Conservation (phyloP, 1,140 invertebrate species). For the Panagrolaimus sp. region DNA sequence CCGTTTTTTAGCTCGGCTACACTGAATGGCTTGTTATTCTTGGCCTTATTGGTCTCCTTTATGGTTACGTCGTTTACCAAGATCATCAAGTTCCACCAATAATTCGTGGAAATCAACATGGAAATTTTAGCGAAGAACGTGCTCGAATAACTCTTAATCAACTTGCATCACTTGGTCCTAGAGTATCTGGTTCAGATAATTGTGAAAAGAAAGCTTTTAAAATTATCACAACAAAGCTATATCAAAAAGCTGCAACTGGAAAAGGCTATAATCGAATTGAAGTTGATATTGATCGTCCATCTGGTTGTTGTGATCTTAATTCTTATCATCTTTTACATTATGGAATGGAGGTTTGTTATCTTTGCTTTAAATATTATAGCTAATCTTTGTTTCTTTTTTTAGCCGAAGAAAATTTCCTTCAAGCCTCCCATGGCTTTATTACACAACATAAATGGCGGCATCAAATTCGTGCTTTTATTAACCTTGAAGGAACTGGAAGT, state of each 20-base stretch:
- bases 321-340: slow-evolving; percentile 68
- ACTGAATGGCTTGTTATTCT: slow-evolving; percentile 50
- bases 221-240: slow-evolving; percentile 57
- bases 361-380: too few relatives aligned
- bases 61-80: slow-evolving; percentile 44
- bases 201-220: slow-evolving; percentile 54
- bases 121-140: slow-evolving; percentile 46
- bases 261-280: slow-evolving; percentile 55
- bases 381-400: too few relatives aligned
- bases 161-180: slow-evolving; percentile 43
- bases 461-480: slow-evolving; percentile 76
- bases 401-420: slow-evolving; percentile 60
- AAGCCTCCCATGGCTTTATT: slow-evolving; percentile 86
- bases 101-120: slow-evolving; percentile 27
- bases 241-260: slow-evolving; percentile 25
- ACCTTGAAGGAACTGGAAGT: slow-evolving; percentile 81
- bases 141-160: slow-evolving; percentile 44
- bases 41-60: slow-evolving; percentile 36
- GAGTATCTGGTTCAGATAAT: slow-evolving; percentile 49
- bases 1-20: slow-evolving; percentile 34
- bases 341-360: slow-evolving; percentile 20
- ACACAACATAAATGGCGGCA: slow-evolving; percentile 83
- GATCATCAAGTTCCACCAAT: slow-evolving; percentile 48
- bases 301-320: slow-evolving; percentile 73
- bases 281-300: slow-evolving; percentile 67